Evolutionary conservation across 2,113 vertebrate species (phyloP).

Genomic region (Catharus bicknelli): DNA sequence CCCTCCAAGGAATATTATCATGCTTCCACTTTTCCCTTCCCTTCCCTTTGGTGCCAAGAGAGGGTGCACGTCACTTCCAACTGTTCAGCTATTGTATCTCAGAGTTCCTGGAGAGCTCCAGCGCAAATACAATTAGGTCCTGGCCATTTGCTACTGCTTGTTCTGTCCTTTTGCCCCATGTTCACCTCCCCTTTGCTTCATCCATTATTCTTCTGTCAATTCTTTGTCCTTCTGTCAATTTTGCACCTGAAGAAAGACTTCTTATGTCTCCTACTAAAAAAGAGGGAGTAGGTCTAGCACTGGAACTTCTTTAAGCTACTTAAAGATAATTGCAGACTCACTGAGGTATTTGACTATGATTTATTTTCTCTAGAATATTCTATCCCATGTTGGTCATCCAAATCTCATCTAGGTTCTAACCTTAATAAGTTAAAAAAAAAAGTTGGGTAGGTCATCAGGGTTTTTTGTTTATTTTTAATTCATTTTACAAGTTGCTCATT

Average conservation of each 20-base stretch:
- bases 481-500: not conserved
- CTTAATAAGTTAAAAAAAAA: not conserved
- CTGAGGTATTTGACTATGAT: not conserved
- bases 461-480: not conserved
- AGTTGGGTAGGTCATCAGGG: accelerated
- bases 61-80: not conserved
- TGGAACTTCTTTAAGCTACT: not conserved
- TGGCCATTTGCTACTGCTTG: accelerated
- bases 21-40: not conserved
- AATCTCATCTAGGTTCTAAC: not conserved
- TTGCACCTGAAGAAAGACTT: not conserved
- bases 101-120: not conserved
- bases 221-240: not conserved
- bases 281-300: not conserved
- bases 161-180: not conserved
- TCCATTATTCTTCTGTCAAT: not conserved
- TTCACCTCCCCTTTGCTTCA: not conserved
- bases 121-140: not conserved
- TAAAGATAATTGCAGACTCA: not conserved
- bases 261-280: not conserved
- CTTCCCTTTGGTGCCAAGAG: not conserved
- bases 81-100: not conserved
- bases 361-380: not conserved
- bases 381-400: not conserved
- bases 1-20: not conserved